Base-by-base conservation (phyloP, 2,113 vertebrate species). In the Micromys minutus region DNA sequence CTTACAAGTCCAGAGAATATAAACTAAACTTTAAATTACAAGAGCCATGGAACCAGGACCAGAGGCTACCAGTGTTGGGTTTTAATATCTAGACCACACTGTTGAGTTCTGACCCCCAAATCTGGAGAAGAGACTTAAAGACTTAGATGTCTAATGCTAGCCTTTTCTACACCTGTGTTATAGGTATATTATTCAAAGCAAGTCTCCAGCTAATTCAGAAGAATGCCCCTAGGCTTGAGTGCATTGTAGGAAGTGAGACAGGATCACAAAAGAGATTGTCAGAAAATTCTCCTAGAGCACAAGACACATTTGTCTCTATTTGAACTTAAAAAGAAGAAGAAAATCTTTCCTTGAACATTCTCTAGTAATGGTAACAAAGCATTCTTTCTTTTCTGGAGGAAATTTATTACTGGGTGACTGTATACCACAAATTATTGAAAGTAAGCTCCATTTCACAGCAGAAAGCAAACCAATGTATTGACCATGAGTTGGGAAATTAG, bases 401-500 rank as follows among this genome's bases (percentile, higher is more conserved):
- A 92, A 90, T 80, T 45, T 88, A 47, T 90, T 85, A 63, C 47
- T 80, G 29, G 17, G 52, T 57, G 92, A 90, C 85, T 45, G 71
- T 84, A 65, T 85, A 90, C 4, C 72, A 65, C 39, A 59, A 61
- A 45, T 1, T 77, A 55, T 61, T 75, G 88, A 90, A 31, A 67
- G 61, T 36, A 55, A 90, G 26, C 11, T 90, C 52, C 79, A 6
- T 26, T 75, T 92, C n/a, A 80, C 45, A 36, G 57, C 61, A 36
- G 8, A 80, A 93, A 29, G 34, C n/a, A 34, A 88, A 57, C 34
- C 19, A 34, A 42, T 45, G 45, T 76, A 39, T 2, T 45, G 0
- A 61, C 24, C 55, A 34, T 12, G 22, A 83, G n/a, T 69, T 63
- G 69, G 45, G 77, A 71, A 84, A 71, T 80, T 67, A 87, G 71